Conservation (phyloP, 1,140 invertebrate species). For the Heliconius nattereri region DNA sequence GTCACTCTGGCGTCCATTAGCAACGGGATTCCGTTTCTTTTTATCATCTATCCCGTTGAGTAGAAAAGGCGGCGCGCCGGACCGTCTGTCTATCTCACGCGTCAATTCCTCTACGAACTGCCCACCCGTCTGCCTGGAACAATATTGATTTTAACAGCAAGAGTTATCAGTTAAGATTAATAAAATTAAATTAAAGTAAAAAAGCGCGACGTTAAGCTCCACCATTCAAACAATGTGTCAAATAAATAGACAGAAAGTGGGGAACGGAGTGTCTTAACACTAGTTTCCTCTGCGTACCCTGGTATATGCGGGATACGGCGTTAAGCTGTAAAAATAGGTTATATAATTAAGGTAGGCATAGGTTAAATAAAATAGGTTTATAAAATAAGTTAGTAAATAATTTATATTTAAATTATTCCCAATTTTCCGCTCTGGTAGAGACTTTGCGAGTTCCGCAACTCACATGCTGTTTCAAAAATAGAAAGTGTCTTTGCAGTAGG, state of each 20-base stretch:
- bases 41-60: conserved; percentile 68
- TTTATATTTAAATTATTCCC: too few species aligned
- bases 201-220: background rate
- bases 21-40: conserved; percentile 50
- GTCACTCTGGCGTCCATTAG: conserved; percentile 57
- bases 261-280: background rate
- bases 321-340: background rate
- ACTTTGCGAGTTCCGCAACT: too few species aligned
- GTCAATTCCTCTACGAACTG: conserved; percentile 73
- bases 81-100: conserved; percentile 59
- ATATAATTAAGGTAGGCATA: too few species aligned
- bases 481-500: too few species aligned
- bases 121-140: conserved; percentile 73
- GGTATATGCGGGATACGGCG: background rate
- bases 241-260: background rate
- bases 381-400: too few species aligned
- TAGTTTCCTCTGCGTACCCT: background rate
- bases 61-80: conserved; percentile 63
- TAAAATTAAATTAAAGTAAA: background rate
- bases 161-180: too few species aligned
- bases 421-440: too few species aligned
- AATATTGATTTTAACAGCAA: conserved; percentile 32
- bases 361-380: too few species aligned
- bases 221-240: background rate
- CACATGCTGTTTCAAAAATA: too few species aligned